Base-by-base conservation (phyloP, 2,113 vertebrate species). In the Ptyas mucosa region DNA sequence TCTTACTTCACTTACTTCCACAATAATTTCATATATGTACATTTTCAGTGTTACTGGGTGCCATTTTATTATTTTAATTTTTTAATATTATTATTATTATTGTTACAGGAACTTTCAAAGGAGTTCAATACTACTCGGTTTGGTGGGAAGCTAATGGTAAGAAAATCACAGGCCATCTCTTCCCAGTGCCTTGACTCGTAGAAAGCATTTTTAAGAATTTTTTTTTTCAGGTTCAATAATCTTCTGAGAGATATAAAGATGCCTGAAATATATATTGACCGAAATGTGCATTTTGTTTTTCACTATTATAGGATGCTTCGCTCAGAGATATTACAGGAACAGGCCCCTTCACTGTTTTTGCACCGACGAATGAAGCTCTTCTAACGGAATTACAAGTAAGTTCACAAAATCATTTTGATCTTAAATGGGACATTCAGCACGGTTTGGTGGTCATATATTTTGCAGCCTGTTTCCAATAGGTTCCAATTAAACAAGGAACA, bases 271-370 rank as follows among this genome's bases (percentile, higher is more conserved):
- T 6, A n/a, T 86, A 51, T 58, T 49, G 81, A 20, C 23, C 11
- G n/a, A 61, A 75, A 75, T 75, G 1, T 23, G 18, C 5, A 21
- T 90, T 57, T 86, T 61, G 43, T 5, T 34, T 86, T 90, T 21
- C 24, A 90, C 86, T 87, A 14, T 96, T 94, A 26, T 97, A 99
- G 99, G 61, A 93, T 0, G 69, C 93, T 11, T 92, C 93, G 0
- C n/a, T 98, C 20, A 95, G 86, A 64, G 98, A 98, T 24, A 85
- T 99, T 51, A 21, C 89, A 2, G 97, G 97, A 0, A 93, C 97
- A 0, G 99, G 99, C 0, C 98, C 99, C 0, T 99, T 99, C 97
- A 99, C 99, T 0, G 95, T 99, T 11, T 99, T 99, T 3, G 97
- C 88, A 1, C 99, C 99, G 3, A 97, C 0, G 0, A 91, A 87